Evolutionary conservation across 2,797 vertebrate genomes (phyloP).

Genomic region (Xiphorhynchus erythropygius): DNA sequence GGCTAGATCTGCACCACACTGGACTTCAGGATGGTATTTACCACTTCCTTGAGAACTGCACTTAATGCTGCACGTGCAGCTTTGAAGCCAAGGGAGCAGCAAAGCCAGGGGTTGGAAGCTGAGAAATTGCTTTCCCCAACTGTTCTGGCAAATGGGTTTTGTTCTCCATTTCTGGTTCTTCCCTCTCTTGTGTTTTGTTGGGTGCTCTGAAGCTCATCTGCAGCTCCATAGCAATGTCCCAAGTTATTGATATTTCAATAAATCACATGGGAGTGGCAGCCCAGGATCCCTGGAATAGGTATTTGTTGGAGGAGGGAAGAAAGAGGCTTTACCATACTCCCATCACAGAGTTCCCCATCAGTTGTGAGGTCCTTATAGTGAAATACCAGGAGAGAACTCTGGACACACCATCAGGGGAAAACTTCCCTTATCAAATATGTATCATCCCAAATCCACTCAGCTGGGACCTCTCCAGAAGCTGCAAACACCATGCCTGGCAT

Average conservation of each 20-base stretch:
- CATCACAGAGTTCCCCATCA: background rate
- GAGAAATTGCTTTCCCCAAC: background rate
- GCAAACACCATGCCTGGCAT: accelerated
- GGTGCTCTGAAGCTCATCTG: background rate
- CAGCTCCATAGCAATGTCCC: background rate
- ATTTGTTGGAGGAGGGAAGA: background rate
- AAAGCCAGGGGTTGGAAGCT: background rate
- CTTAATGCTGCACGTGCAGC: too few species aligned
- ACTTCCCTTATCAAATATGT: background rate
- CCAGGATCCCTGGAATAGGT: background rate
- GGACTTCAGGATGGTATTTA: background rate
- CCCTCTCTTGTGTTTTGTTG: background rate
- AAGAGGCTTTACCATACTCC: background rate
- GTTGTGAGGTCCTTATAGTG: background rate
- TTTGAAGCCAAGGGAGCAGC: background rate
- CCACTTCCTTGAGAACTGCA: background rate
- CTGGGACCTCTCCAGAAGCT: background rate
- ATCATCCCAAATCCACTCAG: background rate
- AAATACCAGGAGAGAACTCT: too few species aligned
- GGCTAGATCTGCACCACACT: background rate
- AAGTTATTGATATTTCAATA: background rate
- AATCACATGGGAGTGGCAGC: background rate
- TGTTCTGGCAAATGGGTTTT: background rate
- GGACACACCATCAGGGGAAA: accelerated
- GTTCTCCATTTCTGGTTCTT: background rate